Base-by-base conservation (phyloP, 2,797 vertebrate species). In the Allobates femoralis region DNA sequence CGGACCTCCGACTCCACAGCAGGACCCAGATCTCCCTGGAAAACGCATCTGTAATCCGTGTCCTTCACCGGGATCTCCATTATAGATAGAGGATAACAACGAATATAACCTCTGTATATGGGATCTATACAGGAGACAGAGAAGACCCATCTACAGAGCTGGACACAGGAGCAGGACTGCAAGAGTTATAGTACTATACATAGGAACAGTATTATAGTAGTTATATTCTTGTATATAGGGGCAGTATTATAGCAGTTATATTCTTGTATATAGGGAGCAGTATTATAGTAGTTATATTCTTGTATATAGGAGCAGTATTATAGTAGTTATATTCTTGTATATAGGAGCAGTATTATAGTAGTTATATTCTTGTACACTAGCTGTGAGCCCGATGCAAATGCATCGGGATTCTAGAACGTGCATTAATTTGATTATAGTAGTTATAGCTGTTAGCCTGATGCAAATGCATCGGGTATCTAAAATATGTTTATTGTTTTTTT, bases 11-110 rank as follows among this genome's bases (percentile, higher is more conserved):
- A 83, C 51, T 55, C 55, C 3, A 60, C 76, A 15, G 18, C 30
- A 6, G 28, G 50, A 8, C 30, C 62, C 4, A 58, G 8, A 14
- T 64, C 64, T 28, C 79, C 81, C 55, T 62, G 81, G 26, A 87
- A 87, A 5, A 79, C 19, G 19, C 86, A 79, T 8, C 15, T 30
- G 21, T 58, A 87, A 12, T 26, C 11, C 7, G 55, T 74, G n/a
- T 85, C 82, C 8, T 37, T 26, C 50, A 10, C 66, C 0, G 86
- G 74, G 5, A 80, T 1, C 11, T 14, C 12, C 0, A 34, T 5
- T 8, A 75, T 46, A 18, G 28, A 14, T 2, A 67, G 23, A 0
- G 50, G 19, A 34, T 67, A 83, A 66, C 79, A 85, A 0, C 30
- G 79, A 30, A 28, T 19, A 5, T 21, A 30, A 7, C n/a, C 53